Percentiles rank a stretch among this genome's conserved stretches.
These are phyloP conservation scores for Trachelus stipa DNA, from an alignment of 2,888 invertebrate genomes.

Conservation along the genomic window DNA sequence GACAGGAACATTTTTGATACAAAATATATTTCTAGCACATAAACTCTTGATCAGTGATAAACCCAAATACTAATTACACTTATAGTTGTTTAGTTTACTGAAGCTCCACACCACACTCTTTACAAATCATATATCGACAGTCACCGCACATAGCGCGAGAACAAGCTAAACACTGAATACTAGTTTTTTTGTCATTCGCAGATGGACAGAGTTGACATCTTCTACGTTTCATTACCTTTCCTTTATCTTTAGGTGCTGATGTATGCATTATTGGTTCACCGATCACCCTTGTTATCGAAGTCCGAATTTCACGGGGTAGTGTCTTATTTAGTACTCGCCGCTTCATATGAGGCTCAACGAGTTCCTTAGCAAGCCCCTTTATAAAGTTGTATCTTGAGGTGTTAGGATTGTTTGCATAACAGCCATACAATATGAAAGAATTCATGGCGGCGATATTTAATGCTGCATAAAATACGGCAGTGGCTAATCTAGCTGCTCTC, in stretches of 20 bases:
- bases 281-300: neutral
- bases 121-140: neutral
- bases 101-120: neutral
- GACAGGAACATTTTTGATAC: too few relatives aligned
- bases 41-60: too few relatives aligned
- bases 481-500: neutral
- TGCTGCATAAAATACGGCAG: neutral
- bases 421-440: neutral
- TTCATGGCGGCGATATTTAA: neutral
- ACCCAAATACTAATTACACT: too few relatives aligned
- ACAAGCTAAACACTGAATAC: neutral
- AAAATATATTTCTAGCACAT: too few relatives aligned
- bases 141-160: neutral
- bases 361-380: slow-evolving; percentile 1
- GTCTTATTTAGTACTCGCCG: neutral
- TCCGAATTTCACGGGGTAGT: slow-evolving; percentile 3
- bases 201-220: slow-evolving; percentile 4
- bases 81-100: neutral
- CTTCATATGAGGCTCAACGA: slow-evolving; percentile 1
- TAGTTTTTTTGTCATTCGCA: neutral
- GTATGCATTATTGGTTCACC: neutral
- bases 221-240: neutral
- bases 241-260: neutral
- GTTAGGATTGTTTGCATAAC: neutral
- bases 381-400: neutral